phyloP scores from a whole-genome alignment of 2,113 vertebrate genomes.

The Theropithecus gelada region DNA sequence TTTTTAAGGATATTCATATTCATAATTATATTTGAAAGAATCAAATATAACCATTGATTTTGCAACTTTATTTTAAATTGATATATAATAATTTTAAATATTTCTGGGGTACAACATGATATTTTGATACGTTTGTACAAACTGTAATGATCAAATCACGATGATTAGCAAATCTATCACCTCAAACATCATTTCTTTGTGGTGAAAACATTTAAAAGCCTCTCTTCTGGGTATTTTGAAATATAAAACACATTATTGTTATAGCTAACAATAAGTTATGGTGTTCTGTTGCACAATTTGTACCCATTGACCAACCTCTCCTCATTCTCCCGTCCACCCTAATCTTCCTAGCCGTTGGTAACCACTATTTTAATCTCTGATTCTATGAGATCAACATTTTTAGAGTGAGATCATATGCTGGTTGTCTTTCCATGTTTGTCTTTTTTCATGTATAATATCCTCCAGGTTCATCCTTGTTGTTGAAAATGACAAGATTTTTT shows the following conservation, averaged over 20 bases:
- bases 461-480: background rate
- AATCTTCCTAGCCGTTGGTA: background rate
- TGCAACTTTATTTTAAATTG: background rate
- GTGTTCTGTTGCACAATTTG: no score
- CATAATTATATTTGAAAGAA: background rate
- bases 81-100: background rate
- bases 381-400: background rate
- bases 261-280: no score
- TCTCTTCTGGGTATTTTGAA: background rate
- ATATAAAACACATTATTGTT: background rate
- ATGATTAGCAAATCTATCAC: background rate
- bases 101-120: background rate
- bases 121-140: background rate
- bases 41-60: background rate
- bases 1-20: background rate
- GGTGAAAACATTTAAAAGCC: background rate
- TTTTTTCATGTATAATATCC: background rate
- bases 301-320: background rate
- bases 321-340: background rate
- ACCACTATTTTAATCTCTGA: background rate
- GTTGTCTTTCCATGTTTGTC: background rate
- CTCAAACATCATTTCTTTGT: background rate
- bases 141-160: background rate
- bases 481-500: background rate
- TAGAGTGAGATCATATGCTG: background rate